Percentiles rank a stretch among this genome's conserved stretches.
phyloP scores from a whole-genome alignment of 2,797 vertebrate genomes.

The Tauraco hartlaubi region DNA sequence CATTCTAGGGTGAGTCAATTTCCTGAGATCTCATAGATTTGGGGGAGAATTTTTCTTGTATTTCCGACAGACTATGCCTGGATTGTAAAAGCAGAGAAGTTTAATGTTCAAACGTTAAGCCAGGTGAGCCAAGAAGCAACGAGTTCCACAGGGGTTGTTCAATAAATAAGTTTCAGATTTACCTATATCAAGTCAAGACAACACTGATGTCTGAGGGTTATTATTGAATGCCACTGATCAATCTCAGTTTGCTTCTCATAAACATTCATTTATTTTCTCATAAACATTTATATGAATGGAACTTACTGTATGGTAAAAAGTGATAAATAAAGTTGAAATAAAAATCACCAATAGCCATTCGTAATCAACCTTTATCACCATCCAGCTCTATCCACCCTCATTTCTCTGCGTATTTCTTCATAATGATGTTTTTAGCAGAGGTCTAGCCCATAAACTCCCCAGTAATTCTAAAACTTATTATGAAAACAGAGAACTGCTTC shows the following conservation, averaged over 20 bases:
- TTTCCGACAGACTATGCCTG: not conserved
- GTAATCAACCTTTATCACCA: not conserved
- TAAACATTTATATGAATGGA: not conserved
- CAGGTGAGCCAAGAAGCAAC: not conserved
- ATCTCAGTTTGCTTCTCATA: not conserved
- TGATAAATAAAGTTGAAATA: not conserved
- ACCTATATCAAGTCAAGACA: not conserved
- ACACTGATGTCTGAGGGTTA: not conserved
- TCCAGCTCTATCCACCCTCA: not conserved
- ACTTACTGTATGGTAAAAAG: not conserved
- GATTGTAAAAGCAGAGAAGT: not conserved
- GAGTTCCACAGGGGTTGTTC: not conserved
- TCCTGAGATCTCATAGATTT: not conserved
- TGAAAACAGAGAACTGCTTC: not conserved
- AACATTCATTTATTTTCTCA: not conserved
- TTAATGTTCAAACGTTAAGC: not conserved
- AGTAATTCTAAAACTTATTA: not conserved
- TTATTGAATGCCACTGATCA: not conserved
- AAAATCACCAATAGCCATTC: not conserved
- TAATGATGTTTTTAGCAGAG: not conserved
- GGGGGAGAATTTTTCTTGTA: not conserved
- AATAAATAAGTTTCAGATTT: not conserved
- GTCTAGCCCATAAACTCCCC: not conserved
- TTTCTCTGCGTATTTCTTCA: not conserved
- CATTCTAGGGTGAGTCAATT: not conserved